Conservation (phyloP, 2,888 invertebrate genomes). For the Halocaridina rubra region DNA sequence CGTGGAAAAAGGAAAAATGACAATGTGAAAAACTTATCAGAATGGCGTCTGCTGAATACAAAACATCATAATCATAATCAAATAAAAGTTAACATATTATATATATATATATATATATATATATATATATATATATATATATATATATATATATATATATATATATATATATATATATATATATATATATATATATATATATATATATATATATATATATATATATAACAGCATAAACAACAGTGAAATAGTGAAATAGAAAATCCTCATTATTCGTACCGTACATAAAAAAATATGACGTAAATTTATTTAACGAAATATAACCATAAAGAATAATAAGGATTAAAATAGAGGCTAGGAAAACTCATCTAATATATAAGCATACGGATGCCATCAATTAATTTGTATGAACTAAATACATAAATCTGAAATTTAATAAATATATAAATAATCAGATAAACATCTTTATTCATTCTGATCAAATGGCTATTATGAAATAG, state of each 20-base stretch:
- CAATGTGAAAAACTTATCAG: not conserved
- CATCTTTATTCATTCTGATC: no score
- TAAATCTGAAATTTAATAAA: no score
- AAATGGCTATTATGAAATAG: no score
- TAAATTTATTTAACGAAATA: no score
- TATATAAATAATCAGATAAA: no score
- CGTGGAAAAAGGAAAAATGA: not conserved
- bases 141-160: not conserved
- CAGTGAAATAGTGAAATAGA: not conserved
- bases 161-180: not conserved
- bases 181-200: conserved; percentile 4
- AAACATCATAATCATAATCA: not conserved
- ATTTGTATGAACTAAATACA: no score
- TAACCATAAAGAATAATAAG: not conserved
- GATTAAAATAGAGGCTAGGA: conserved; percentile 7
- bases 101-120: not conserved
- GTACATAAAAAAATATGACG: not conserved
- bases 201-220: conserved; percentile 1
- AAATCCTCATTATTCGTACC: not conserved
- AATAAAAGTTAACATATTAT: not conserved
- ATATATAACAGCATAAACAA: not conserved
- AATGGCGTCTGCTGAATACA: not conserved
- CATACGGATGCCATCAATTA: not conserved
- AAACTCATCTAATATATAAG: not conserved
- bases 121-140: not conserved